Evolutionary conservation across 2,113 vertebrate species (phyloP).

Genomic region (Sebastes schlegelii): DNA sequence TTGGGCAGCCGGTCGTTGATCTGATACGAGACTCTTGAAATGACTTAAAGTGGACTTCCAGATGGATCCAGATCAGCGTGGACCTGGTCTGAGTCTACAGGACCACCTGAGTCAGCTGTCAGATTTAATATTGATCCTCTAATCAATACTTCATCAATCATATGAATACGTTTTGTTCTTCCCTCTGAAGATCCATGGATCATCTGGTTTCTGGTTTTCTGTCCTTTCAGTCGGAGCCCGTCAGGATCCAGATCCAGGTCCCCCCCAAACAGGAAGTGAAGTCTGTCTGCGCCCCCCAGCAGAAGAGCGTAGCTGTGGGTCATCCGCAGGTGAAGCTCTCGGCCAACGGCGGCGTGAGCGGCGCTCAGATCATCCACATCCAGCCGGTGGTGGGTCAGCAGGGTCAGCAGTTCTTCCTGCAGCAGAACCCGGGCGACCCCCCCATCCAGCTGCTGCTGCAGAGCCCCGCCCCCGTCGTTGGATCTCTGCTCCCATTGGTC

Average conservation of each 20-base stretch:
- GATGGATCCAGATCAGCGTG: not conserved
- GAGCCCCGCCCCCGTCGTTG: conserved; percentile 78
- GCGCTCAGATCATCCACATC: conserved; percentile 88
- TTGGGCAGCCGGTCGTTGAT: no score
- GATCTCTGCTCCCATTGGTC: conserved; percentile 78
- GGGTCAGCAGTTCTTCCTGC: conserved; percentile 85
- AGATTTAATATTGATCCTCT: not conserved
- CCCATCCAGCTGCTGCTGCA: conserved; percentile 86
- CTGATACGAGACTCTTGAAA: no score
- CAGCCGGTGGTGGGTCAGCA: conserved; percentile 85
- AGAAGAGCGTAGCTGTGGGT: conserved; percentile 67
- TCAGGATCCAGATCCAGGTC: conserved; percentile 89
- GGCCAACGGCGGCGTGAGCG: conserved; percentile 78
- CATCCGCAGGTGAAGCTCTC: conserved; percentile 78
- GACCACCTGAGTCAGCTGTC: not conserved
- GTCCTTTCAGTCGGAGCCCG: conserved; percentile 84
- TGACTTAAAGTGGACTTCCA: no score
- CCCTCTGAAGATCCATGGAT: not conserved
- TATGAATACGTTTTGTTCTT: not conserved
- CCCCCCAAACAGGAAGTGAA: conserved; percentile 83
- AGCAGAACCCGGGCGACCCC: conserved; percentile 81
- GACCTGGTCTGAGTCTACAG: not conserved
- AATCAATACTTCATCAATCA: not conserved
- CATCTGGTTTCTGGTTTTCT: conserved; percentile 16
- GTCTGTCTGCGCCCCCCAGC: conserved; percentile 70